These are phyloP conservation scores for Pararge aegeria DNA, from an alignment of 1,140 invertebrate species.

Conservation along the genomic window DNA sequence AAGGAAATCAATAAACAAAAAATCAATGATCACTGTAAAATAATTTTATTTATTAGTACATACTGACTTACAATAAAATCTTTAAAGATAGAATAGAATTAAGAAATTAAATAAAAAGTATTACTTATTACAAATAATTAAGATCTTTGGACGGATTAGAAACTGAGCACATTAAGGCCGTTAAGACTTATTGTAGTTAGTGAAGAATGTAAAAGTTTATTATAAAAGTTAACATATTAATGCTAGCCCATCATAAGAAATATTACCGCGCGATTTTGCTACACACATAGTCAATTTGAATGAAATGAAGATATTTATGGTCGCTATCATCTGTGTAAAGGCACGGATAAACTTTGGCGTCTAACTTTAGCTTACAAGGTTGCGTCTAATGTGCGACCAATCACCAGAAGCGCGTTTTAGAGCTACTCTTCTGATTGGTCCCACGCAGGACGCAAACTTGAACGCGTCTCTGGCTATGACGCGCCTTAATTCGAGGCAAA, in stretches of 20 bases:
- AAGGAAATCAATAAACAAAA: conserved; percentile 17
- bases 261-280: not conserved
- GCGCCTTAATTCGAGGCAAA: too few relatives aligned
- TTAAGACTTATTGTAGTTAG: conserved; percentile 26
- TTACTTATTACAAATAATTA: conserved; percentile 28
- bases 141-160: conserved; percentile 43
- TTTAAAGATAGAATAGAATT: conserved; percentile 27
- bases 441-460: too few relatives aligned
- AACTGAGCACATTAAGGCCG: conserved; percentile 48
- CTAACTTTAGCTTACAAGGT: too few relatives aligned
- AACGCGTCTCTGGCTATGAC: too few relatives aligned
- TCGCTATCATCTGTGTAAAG: too few relatives aligned
- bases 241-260: not conserved
- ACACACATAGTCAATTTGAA: too few relatives aligned
- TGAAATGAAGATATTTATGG: too few relatives aligned
- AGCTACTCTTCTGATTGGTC: too few relatives aligned
- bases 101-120: conserved; percentile 18
- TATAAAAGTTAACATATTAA: not conserved
- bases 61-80: conserved; percentile 54
- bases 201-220: conserved; percentile 16
- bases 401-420: too few relatives aligned
- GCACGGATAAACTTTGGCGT: too few relatives aligned
- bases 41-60: conserved; percentile 57
- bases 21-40: conserved; percentile 49
- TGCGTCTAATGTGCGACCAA: too few relatives aligned